Base-by-base conservation (phyloP, 2,797 vertebrate species). In the Enteromius radiatus region DNA sequence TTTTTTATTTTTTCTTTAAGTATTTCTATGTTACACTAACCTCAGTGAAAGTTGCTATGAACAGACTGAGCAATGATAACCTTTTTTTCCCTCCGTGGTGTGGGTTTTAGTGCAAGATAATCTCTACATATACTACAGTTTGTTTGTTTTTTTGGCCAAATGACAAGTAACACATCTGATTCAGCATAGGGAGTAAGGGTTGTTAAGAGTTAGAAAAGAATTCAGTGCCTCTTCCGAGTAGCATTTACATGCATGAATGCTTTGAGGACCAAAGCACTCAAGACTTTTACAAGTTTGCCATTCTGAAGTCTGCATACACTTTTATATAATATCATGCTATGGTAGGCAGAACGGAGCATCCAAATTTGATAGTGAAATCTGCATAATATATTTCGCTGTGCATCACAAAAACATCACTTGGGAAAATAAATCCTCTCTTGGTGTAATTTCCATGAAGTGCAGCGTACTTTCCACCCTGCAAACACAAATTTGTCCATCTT, bases 221-320 rank as follows among this genome's bases (percentile, higher is more conserved):
- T 43, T 28, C 15, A 28, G 36, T 21, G 56, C 17, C 23, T 76
- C 26, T 63, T 43, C 56, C 6, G 23, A 28, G 38, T 31, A 4
- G 3, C 17, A 43, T 63, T 76, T 76, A 43, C 54, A 76, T 1
- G 54, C 56, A 28, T 28, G 38, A 63, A 61, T 11, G 38, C 56
- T 76, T 76, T 76, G 38, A 38, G 23, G 38, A 76, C 73, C 36
- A 76, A 41, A 59, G 73, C n/a, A 76, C 73, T 76, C n/a, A 26
- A 59, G 2, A 59, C 52, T 76, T 76, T 19, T 33, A 26, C 14
- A 41, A 59, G 33, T 76, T 76, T 59, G 52, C 7, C 49, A 41
- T 59, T 76, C n/a, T 59, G 33, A 59, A 59, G 54, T 59, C 73
- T 41, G 36, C 36, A 59, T 23, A 59, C 36, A 59, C 54, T 41